phyloP scores from a whole-genome alignment of 2,113 vertebrate species.

The Gallinago paraguaiae region DNA sequence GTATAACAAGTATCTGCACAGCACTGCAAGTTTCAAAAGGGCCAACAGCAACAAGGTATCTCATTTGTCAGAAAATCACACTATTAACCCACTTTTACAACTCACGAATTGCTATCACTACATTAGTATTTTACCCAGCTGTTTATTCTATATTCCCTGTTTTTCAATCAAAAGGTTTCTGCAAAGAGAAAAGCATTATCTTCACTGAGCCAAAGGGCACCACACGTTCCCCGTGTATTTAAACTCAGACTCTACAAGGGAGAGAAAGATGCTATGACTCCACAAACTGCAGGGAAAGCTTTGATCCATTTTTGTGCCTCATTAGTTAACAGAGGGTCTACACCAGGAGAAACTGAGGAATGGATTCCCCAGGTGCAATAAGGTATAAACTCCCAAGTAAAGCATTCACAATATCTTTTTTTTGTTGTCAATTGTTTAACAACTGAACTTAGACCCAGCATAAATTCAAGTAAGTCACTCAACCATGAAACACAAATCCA shows the following conservation, averaged over 20 bases:
- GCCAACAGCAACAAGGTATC: not conserved
- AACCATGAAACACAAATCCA: not conserved
- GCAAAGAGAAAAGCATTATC: not conserved
- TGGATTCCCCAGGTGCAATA: not conserved
- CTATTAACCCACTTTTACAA: not conserved
- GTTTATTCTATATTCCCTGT: not conserved
- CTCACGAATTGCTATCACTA: not conserved
- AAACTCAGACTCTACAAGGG: not conserved
- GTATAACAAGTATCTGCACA: not conserved
- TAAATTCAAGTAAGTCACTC: not conserved
- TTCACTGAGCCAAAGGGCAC: not conserved
- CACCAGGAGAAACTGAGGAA: not conserved
- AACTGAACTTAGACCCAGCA: not conserved
- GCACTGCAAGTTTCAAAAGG: not conserved
- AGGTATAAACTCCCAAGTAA: not conserved
- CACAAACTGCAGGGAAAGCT: not conserved
- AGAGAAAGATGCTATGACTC: not conserved
- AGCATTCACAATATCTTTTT: not conserved
- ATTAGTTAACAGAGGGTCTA: not conserved
- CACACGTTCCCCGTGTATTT: fast-evolving
- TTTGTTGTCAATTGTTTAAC: not conserved
- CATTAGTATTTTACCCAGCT: not conserved
- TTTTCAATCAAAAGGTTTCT: not conserved
- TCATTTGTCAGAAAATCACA: not conserved
- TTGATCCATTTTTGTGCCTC: not conserved